Conservation (phyloP, 2,113 vertebrate species). For the Syrrhaptes paradoxus region DNA sequence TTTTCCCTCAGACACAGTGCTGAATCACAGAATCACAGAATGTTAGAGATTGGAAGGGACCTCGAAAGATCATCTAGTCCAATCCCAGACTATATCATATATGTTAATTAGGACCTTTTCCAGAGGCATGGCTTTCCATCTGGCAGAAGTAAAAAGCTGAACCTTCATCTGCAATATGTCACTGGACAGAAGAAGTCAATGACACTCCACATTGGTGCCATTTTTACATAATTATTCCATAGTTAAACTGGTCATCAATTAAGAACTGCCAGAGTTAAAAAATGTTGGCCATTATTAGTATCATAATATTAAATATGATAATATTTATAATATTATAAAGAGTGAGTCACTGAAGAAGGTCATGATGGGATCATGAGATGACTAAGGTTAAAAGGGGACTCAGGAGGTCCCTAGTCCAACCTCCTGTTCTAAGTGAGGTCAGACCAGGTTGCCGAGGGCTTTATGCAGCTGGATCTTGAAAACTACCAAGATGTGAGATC, state of each 20-base stretch:
- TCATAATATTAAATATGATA: too few species aligned
- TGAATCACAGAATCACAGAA: too few species aligned
- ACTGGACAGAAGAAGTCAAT: neutral
- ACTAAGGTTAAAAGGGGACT: neutral
- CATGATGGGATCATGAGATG: neutral
- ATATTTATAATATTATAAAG: neutral
- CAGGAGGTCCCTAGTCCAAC: neutral
- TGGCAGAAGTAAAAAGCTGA: neutral
- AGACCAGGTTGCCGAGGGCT: neutral
- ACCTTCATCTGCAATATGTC: neutral
- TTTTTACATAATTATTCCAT: neutral
- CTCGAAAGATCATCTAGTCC: too few species aligned
- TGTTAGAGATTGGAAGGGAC: too few species aligned
- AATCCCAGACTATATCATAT: neutral
- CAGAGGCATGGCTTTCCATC: neutral
- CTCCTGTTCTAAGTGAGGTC: neutral
- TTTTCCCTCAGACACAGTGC: neutral
- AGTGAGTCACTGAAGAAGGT: neutral
- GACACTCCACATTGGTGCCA: neutral
- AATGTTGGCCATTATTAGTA: too few species aligned
- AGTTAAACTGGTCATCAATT: neutral
- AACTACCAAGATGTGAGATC: neutral
- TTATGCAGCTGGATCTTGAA: neutral
- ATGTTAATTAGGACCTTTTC: neutral
- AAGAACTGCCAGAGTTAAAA: neutral